These are phyloP conservation scores for Drosophila orena DNA, from an alignment of 1,140 invertebrate genomes.

Conservation along the genomic window DNA sequence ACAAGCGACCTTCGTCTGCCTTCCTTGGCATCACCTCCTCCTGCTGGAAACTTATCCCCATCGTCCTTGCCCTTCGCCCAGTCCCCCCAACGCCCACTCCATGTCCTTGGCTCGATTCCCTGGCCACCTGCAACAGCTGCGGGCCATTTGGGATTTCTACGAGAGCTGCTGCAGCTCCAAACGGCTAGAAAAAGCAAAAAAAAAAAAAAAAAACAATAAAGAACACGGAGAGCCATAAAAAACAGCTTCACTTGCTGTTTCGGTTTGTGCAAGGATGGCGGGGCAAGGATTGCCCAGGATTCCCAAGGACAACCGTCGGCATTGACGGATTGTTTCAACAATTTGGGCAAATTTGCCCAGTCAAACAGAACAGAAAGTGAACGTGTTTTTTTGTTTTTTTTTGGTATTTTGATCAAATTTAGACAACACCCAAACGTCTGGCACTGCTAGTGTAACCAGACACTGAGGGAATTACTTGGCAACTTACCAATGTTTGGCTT, in stretches of 20 bases:
- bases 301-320: slow-evolving; percentile 40
- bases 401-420: slow-evolving; percentile 41
- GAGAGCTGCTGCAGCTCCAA: slow-evolving; percentile 18
- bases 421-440: slow-evolving; percentile 32
- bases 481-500: no score
- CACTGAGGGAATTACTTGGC: neutral
- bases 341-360: slow-evolving; percentile 43
- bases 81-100: neutral
- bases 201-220: neutral
- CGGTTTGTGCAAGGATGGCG: slow-evolving; percentile 20
- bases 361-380: slow-evolving; percentile 60
- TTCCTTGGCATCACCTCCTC: neutral
- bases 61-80: slow-evolving; percentile 20
- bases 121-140: slow-evolving; percentile 38
- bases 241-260: slow-evolving; percentile 8
- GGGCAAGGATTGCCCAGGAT: slow-evolving; percentile 6
- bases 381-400: slow-evolving; percentile 2
- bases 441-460: neutral
- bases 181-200: slow-evolving; percentile 7
- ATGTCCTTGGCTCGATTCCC: slow-evolving; percentile 33
- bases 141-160: slow-evolving; percentile 30
- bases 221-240: slow-evolving; percentile 4
- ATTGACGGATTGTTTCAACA: slow-evolving; percentile 51
- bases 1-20: slow-evolving; percentile 31
- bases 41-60: slow-evolving; percentile 1